Evolutionary conservation across 1,140 invertebrate genomes (phyloP), one percentile per base, ranked within the genome.

Genomic region (Lethrus apterus): DNA sequence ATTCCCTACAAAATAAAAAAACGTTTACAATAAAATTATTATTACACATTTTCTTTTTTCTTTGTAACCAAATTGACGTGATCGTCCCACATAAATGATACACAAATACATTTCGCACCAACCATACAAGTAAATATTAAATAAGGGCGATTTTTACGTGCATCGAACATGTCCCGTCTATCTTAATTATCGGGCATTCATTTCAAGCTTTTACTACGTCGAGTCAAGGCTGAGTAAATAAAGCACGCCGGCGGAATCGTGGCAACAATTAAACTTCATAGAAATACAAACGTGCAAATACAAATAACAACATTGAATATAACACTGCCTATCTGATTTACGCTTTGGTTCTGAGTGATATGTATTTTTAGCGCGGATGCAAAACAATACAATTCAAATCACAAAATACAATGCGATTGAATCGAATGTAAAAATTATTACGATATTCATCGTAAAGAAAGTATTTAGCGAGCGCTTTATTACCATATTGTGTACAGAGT

Each of bases 371-470:
- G 13, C n/a, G 18, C 24, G 24, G 32, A 34, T 34, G 15, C 21
- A 35, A 34, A 46, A 46, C 34, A 46, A 46, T 46, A 38, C 33
- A 36, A 46, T 38, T 38, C 36, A 36, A 46, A 46, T 46, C 38
- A 21, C 44, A 34, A 18, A 46, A 46, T 34, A 38, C 44, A 46
- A 46, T 46, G 33, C 44, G 19, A 13, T 23, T n/a, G 31, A 21
- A 29, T 38, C 20, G 24, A 38, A 38, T 38, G 29, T 36, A 13
- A 34, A 46, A 46, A 46, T 24, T 18, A 23, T 10, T 19, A 11
- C 21, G 44, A 46, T 46, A 46, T 46, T 30, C 44, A 46, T 46
- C 44, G 36, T 34, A 24, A 23, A 34, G 24, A 46, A 21, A 21
- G 35, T 38, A 38, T 38, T 38, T 38, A 38, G 35, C 35, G 19